Evolutionary conservation across 2,888 invertebrate genomes (phyloP).

Genomic region (Cetonia aurata): DNA sequence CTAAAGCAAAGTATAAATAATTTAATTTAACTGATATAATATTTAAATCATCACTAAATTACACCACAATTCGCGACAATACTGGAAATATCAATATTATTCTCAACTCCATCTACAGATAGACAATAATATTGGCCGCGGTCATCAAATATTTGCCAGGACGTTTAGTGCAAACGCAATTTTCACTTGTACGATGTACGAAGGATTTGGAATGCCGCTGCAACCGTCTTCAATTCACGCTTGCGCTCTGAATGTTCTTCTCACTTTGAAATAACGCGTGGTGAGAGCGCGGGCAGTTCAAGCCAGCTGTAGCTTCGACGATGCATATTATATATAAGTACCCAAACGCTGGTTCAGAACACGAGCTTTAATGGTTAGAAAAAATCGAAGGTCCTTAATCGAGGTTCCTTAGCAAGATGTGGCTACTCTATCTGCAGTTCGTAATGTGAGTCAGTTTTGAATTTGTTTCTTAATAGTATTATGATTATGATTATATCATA

Average conservation of each 20-base stretch:
- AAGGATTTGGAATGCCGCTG: constrained; percentile 29
- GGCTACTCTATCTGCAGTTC: constrained; percentile 22
- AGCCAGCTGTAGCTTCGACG: constrained; percentile 25
- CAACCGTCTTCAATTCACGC: constrained; percentile 25
- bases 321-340: constrained; percentile 16
- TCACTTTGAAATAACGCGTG: constrained; percentile 52
- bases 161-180: constrained; percentile 20
- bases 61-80: neutral
- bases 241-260: constrained; percentile 46
- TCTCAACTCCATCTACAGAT: neutral
- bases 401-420: constrained; percentile 11
- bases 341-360: constrained; percentile 5
- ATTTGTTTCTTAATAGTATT: no score
- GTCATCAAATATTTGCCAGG: constrained; percentile 39
- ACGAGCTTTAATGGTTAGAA: constrained; percentile 14
- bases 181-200: constrained; percentile 36
- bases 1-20: no score
- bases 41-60: no score
- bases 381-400: neutral
- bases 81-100: neutral
- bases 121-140: no score
- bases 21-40: no score
- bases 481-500: no score
- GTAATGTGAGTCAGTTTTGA: constrained; percentile 25
- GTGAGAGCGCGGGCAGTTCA: constrained; percentile 52